A percentile compares a stretch with the other conserved stretches of the same genome.
Conservation (phyloP, 2,888 invertebrate species). For the Artemia sp. region DNA sequence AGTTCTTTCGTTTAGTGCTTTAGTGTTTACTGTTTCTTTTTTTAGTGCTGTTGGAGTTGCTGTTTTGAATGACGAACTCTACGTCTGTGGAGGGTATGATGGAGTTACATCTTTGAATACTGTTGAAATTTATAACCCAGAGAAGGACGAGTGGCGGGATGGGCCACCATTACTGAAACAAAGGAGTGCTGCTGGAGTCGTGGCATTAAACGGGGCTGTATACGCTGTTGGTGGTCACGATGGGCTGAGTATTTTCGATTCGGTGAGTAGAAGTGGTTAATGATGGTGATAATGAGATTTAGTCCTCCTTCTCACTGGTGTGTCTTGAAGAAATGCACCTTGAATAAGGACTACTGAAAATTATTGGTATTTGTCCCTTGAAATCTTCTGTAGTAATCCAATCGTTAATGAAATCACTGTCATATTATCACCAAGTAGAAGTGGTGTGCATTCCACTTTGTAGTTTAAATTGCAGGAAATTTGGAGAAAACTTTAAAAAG, state of each 20-base stretch:
- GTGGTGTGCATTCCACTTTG: no score
- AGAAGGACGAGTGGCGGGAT: slow-evolving; percentile 52
- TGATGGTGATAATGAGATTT: no score
- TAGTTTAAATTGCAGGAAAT: no score
- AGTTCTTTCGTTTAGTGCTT: slow-evolving; percentile 22
- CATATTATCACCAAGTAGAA: no score
- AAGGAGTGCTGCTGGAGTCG: slow-evolving; percentile 52
- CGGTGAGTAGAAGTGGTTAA: slow-evolving; percentile 36
- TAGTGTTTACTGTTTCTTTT: slow-evolving; percentile 21
- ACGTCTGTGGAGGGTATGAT: slow-evolving; percentile 65
- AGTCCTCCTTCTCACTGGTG: no score
- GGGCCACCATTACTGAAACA: slow-evolving; percentile 53
- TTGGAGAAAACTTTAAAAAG: no score
- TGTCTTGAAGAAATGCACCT: no score
- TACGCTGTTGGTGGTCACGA: slow-evolving; percentile 75
- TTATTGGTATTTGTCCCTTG: no score
- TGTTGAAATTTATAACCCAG: slow-evolving; percentile 61
- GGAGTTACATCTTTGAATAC: slow-evolving; percentile 63
- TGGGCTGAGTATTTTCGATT: slow-evolving; percentile 68
- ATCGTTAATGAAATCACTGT: no score
- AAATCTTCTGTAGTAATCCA: no score
- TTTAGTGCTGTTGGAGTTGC: slow-evolving; percentile 60
- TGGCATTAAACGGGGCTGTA: slow-evolving; percentile 50
- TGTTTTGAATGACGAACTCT: slow-evolving; percentile 56
- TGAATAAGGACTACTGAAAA: no score